Percentiles rank a stretch among this genome's conserved stretches.
These are phyloP conservation scores for Poicephalus meyeri DNA, from an alignment of 2,113 vertebrate genomes.

Conservation along the genomic window DNA sequence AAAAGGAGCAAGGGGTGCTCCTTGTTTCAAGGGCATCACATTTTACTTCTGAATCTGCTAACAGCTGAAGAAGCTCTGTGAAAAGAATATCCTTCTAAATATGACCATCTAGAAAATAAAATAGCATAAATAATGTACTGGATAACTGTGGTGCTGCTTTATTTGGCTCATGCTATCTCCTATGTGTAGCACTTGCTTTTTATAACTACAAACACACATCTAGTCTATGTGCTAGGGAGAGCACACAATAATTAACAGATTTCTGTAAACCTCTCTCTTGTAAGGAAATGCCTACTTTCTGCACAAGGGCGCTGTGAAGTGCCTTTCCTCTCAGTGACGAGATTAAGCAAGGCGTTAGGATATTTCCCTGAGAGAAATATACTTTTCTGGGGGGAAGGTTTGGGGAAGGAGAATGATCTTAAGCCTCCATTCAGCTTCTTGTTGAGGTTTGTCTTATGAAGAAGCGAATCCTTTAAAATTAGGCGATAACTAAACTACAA, in stretches of 20 bases:
- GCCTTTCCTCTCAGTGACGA: neutral
- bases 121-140: neutral
- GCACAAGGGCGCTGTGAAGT: neutral
- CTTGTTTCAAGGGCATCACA: conserved; percentile 37
- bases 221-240: neutral
- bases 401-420: neutral
- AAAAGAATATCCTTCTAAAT: neutral
- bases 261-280: neutral
- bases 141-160: neutral
- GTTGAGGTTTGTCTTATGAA: neutral
- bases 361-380: neutral
- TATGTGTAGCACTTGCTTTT: neutral
- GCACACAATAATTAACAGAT: neutral
- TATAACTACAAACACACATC: neutral
- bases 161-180: neutral
- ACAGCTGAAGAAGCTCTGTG: neutral
- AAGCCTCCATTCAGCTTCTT: neutral
- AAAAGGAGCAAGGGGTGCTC: conserved; percentile 9
- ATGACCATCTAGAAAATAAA: neutral
- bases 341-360: neutral
- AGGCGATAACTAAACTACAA: neutral
- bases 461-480: neutral
- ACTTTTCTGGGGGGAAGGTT: neutral
- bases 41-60: neutral
- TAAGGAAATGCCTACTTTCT: neutral